A percentile compares a stretch with the other conserved stretches of the same genome.
phyloP scores from a whole-genome alignment of 2,113 vertebrate genomes.

The Prionailurus bengalensis region DNA sequence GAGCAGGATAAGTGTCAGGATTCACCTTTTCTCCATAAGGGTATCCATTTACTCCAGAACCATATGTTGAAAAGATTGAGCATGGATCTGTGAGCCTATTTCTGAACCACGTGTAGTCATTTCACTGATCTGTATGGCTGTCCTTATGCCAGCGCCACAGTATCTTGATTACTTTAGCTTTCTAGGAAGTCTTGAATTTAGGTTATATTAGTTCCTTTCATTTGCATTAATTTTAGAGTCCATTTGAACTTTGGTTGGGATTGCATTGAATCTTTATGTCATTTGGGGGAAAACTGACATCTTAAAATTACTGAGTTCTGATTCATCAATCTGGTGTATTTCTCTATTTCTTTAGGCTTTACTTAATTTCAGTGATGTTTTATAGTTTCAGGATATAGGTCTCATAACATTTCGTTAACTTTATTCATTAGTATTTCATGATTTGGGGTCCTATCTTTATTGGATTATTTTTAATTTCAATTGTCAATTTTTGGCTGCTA shows the following conservation, averaged over 20 bases:
- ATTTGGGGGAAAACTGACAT: background rate
- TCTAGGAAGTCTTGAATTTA: background rate
- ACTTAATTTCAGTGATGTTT: constrained; percentile 23
- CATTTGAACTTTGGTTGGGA: background rate
- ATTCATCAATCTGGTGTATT: background rate
- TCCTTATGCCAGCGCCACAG: background rate
- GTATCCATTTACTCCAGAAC: background rate
- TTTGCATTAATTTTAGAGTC: background rate
- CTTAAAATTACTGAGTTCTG: background rate
- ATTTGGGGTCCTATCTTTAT: background rate
- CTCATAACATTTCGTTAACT: background rate
- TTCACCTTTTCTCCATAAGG: background rate
- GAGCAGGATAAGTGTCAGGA: background rate
- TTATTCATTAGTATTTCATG: background rate
- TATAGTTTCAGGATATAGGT: background rate
- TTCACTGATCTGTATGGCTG: background rate
- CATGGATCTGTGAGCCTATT: background rate
- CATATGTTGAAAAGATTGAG: background rate
- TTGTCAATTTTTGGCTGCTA: background rate
- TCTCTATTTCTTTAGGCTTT: constrained; percentile 39
- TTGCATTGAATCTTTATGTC: background rate
- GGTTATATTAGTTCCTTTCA: background rate
- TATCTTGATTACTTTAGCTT: background rate
- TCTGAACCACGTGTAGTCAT: background rate
- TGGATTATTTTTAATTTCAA: constrained; percentile 34